These are phyloP conservation scores for Tupaia chinensis DNA, from an alignment of 2,113 vertebrate species.

Conservation along the genomic window DNA sequence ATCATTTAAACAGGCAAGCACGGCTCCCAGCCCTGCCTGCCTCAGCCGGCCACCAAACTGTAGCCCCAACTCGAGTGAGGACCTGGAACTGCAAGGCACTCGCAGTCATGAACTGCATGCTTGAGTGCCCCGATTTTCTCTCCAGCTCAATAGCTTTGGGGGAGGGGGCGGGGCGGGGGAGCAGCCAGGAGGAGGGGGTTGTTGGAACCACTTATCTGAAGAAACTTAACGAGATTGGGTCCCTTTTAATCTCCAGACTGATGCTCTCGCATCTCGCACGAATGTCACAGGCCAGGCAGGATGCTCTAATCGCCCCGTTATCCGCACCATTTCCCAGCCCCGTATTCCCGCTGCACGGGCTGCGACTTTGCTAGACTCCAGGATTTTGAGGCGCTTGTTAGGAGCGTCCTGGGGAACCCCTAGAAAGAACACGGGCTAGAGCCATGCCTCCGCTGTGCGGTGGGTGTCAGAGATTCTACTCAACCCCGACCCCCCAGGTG, in stretches of 20 bases:
- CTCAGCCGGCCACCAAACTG: slow-evolving; percentile 65
- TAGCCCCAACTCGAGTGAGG: slow-evolving; percentile 70
- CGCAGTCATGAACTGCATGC: slow-evolving; percentile 76
- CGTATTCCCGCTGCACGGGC: slow-evolving; percentile 24
- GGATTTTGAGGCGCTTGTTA: not conserved
- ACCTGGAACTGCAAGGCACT: slow-evolving; percentile 73
- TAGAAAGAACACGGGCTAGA: not conserved
- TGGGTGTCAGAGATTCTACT: not conserved
- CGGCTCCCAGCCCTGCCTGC: slow-evolving; percentile 35
- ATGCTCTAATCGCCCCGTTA: slow-evolving; percentile 46
- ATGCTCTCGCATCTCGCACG: not conserved
- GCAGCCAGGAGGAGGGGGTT: not conserved
- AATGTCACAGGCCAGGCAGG: slow-evolving; percentile 71
- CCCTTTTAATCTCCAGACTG: slow-evolving; percentile 64
- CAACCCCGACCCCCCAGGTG: not conserved
- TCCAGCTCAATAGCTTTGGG: slow-evolving; percentile 68
- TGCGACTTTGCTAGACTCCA: slow-evolving; percentile 13
- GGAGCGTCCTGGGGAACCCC: not conserved
- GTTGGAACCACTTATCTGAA: slow-evolving; percentile 63
- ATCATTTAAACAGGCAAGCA: slow-evolving; percentile 63
- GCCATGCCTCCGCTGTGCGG: not conserved
- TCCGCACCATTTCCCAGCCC: slow-evolving; percentile 60
- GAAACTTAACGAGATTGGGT: slow-evolving; percentile 76
- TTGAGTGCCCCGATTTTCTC: slow-evolving; percentile 80
- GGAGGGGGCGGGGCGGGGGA: slow-evolving; percentile 49